phyloP scores from a whole-genome alignment of 2,888 invertebrate species.

The Lasioglossum zephyrum region DNA sequence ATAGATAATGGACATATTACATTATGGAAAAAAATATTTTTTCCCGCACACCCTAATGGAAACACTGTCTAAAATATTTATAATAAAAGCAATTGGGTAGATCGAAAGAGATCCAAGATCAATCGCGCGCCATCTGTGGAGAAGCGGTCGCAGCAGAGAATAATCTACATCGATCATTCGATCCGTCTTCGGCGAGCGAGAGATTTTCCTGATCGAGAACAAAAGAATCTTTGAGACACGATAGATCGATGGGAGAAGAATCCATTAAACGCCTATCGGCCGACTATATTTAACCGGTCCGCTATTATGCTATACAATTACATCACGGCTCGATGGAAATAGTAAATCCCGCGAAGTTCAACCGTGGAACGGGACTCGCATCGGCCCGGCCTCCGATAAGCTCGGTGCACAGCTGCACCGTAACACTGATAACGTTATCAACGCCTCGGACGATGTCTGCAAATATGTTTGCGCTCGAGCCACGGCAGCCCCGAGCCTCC shows the following conservation, averaged over 20 bases:
- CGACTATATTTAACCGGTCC: conserved; percentile 61
- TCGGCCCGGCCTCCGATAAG: conserved; percentile 36
- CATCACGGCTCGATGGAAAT: conserved; percentile 70
- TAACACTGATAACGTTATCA: conserved; percentile 66
- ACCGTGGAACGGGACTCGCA: conserved; percentile 11
- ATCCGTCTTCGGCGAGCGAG: neutral
- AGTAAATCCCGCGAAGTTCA: conserved; percentile 65
- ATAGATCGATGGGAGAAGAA: neutral
- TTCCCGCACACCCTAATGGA: no score
- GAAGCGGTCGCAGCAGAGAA: neutral
- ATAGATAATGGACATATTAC: no score
- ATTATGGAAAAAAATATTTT: no score
- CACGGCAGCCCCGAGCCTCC: conserved; percentile 34
- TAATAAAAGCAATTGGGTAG: neutral
- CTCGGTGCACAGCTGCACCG: conserved; percentile 64
- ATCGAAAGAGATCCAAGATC: neutral
- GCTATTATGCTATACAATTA: conserved; percentile 67
- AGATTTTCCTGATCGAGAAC: neutral
- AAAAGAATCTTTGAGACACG: neutral
- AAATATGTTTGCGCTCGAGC: conserved; percentile 64
- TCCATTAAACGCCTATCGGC: conserved; percentile 21
- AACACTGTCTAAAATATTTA: neutral
- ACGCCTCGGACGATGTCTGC: conserved; percentile 54
- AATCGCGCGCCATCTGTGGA: conserved; percentile 9
- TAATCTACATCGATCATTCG: conserved; percentile 9